Percentiles rank a stretch among this genome's conserved stretches.
These are phyloP conservation scores for Xenopus tropicalis DNA, from an alignment of 2,113 vertebrate genomes.

Conservation along the genomic window UCB_Xtro_10.0 CM004446.2:93968001-93968500, in stretches of 20 bases:
- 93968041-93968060: slow-evolving; percentile 66
- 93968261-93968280: not conserved
- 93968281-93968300: slow-evolving; percentile 21
- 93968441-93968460: slow-evolving; percentile 61
- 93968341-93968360: no score
- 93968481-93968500: slow-evolving; percentile 18
- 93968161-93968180: no score
- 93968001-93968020: slow-evolving; percentile 60
- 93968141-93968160: no score
- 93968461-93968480: slow-evolving; percentile 34
- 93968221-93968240: no score
- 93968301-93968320: not conserved
- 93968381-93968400: slow-evolving; percentile 68
- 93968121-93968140: not conserved
- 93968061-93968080: slow-evolving; percentile 46
- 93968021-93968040: slow-evolving; percentile 66
- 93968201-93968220: no score
- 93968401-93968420: slow-evolving; percentile 90
- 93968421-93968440: slow-evolving; percentile 57
- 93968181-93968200: no score
- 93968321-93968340: not conserved
- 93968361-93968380: not conserved
- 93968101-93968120: slow-evolving; percentile 91
- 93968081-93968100: slow-evolving; percentile 58
- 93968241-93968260: no score